phyloP scores from a whole-genome alignment of 92 coral and sea anemone species.

The Pocillopora grandis region DNA sequence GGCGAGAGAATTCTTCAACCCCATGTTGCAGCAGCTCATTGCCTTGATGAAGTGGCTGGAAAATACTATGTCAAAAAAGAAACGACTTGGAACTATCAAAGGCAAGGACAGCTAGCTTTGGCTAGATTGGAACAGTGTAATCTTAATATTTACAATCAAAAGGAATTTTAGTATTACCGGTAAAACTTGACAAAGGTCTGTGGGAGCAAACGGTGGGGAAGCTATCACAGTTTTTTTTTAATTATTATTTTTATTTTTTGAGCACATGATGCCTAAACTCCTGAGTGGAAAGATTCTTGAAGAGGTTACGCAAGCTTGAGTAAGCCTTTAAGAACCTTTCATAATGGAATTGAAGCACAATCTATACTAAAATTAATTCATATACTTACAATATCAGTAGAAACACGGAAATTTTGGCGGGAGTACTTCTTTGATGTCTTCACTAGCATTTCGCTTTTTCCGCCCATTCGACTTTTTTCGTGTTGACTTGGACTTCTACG shows the following conservation, averaged over 20 bases:
- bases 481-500: no score
- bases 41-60: constrained; percentile 17
- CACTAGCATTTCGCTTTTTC: no score
- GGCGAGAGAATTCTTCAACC: constrained; percentile 15
- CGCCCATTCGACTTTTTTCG: no score
- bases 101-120: no score
- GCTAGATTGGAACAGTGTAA: no score
- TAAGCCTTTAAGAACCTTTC: no score
- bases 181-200: constrained; percentile 42
- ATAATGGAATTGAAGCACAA: no score
- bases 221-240: constrained; percentile 40
- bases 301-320: not conserved
- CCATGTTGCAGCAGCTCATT: constrained; percentile 3
- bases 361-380: no score
- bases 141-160: not conserved
- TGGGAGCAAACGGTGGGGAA: constrained; percentile 46
- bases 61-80: constrained; percentile 7
- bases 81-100: constrained; percentile 8
- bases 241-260: not conserved
- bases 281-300: constrained; percentile 27
- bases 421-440: no score
- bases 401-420: no score
- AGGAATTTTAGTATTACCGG: constrained; percentile 47
- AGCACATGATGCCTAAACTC: constrained; percentile 46
- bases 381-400: no score